Conservation (phyloP, 2,797 vertebrate genomes). For the Xiphorhynchus erythropygius region DNA sequence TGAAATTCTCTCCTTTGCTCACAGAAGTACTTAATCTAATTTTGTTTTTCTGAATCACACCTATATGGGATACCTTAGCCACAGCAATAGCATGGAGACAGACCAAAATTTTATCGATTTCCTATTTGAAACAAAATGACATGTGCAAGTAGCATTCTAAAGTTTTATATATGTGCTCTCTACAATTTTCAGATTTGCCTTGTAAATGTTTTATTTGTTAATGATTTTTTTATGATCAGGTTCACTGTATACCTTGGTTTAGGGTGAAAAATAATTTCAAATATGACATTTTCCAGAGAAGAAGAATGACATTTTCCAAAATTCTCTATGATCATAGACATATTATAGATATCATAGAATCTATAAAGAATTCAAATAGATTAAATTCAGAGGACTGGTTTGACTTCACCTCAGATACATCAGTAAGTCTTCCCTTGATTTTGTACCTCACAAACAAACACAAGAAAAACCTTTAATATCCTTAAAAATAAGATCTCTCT, state of each 20-base stretch:
- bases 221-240: neutral
- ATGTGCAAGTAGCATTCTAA: neutral
- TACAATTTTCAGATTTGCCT: too few species aligned
- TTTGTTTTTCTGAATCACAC: neutral
- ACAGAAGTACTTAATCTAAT: neutral
- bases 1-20: neutral
- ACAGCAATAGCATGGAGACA: neutral
- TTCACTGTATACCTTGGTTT: neutral
- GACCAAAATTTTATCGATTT: neutral
- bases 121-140: neutral
- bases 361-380: neutral
- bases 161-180: neutral
- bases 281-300: neutral
- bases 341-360: neutral
- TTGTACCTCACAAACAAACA: neutral
- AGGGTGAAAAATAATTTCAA: neutral
- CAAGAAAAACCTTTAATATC: neutral
- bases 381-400: neutral
- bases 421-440: neutral
- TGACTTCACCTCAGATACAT: neutral
- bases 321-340: neutral
- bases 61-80: neutral
- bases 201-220: neutral
- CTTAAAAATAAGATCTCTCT: neutral
- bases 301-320: neutral